These are phyloP conservation scores for Dermatemys mawii DNA, from an alignment of 2,113 vertebrate species.

Conservation along the genomic window DNA sequence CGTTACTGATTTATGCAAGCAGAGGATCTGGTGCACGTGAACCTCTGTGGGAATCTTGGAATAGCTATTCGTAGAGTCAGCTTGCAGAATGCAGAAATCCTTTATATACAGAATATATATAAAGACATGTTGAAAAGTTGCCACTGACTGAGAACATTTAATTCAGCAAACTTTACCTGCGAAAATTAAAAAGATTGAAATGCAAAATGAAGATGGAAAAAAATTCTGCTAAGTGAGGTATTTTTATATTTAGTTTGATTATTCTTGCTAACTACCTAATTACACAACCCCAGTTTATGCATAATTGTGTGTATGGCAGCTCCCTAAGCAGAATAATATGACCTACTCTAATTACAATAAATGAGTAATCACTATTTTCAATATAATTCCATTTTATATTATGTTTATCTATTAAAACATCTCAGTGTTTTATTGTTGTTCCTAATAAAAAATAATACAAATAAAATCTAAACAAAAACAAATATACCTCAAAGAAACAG, in stretches of 20 bases:
- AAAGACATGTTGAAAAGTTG: not conserved
- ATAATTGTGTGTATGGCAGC: not conserved
- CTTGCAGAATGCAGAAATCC: not conserved
- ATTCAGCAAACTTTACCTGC: not conserved
- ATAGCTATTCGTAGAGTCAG: not conserved
- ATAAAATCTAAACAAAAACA: not conserved
- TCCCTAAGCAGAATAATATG: not conserved
- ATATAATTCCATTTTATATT: not conserved
- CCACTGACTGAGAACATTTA: not conserved
- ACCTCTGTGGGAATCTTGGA: not conserved
- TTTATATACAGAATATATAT: too few relatives aligned
- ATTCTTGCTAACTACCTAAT: not conserved
- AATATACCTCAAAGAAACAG: not conserved
- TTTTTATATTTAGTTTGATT: not conserved
- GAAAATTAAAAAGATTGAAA: not conserved
- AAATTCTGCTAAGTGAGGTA: not conserved
- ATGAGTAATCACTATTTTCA: constrained; percentile 3
- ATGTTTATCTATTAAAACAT: not conserved
- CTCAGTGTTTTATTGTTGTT: not conserved
- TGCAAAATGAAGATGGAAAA: not conserved
- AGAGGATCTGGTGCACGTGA: not conserved
- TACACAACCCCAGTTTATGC: not conserved
- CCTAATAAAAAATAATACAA: not conserved
- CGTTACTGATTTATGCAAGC: not conserved
- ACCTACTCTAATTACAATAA: not conserved